These are phyloP conservation scores for Lysandra bellargus DNA, from an alignment of 2,888 invertebrate genomes.

Conservation along the genomic window DNA sequence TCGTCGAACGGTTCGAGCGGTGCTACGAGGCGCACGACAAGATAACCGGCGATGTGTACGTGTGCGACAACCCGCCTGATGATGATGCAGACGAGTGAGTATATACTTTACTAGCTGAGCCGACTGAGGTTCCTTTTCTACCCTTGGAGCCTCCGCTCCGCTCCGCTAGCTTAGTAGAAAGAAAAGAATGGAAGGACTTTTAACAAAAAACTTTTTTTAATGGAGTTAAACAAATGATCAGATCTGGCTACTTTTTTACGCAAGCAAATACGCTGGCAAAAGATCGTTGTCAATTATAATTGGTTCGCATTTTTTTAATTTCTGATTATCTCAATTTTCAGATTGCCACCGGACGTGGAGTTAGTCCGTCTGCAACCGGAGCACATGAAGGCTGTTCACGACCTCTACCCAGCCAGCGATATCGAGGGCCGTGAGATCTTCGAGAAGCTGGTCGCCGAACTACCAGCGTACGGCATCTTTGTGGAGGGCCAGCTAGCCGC, in stretches of 20 bases:
- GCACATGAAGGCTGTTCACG: slow-evolving; percentile 91
- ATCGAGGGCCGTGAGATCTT: slow-evolving; percentile 92
- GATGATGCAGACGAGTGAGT: slow-evolving; percentile 82
- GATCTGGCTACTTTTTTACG: too few species aligned
- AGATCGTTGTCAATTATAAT: too few species aligned
- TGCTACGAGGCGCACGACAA: slow-evolving; percentile 86
- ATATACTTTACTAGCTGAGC: too few species aligned
- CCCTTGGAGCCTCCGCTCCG: too few species aligned
- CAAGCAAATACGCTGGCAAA: too few species aligned
- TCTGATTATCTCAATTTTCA: slow-evolving; percentile 43
- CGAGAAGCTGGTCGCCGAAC: slow-evolving; percentile 87
- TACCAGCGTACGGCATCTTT: slow-evolving; percentile 91
- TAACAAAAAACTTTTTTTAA: too few species aligned
- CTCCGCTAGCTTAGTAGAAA: too few species aligned
- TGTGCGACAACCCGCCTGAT: slow-evolving; percentile 83
- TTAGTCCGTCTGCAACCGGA: slow-evolving; percentile 88
- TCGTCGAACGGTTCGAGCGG: slow-evolving; percentile 87
- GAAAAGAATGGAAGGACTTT: too few species aligned
- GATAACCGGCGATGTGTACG: slow-evolving; percentile 90
- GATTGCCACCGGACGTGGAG: slow-evolving; percentile 85
- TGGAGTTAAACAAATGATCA: too few species aligned
- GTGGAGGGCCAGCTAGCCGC: slow-evolving; percentile 88
- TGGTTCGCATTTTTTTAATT: too few species aligned
- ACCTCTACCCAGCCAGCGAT: slow-evolving; percentile 92
- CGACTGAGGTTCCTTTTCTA: too few species aligned